A percentile compares a stretch with the other conserved stretches of the same genome.
phyloP scores from a whole-genome alignment of 2,888 invertebrate species.

The Pyralis farinalis region DNA sequence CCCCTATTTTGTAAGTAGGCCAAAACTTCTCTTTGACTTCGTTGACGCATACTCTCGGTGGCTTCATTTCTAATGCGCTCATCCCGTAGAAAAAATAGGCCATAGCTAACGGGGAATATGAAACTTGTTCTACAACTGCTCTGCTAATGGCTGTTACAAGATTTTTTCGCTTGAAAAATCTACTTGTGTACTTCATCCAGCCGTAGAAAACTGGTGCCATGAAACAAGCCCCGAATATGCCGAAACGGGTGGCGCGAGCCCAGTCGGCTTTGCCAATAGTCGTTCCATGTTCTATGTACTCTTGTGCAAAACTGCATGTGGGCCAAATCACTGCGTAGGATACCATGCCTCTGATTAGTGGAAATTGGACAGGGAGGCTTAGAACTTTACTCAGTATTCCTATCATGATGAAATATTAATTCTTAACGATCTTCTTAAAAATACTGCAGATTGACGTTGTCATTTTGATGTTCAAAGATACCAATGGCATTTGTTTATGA shows the following conservation, averaged over 20 bases:
- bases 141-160: constrained; percentile 52
- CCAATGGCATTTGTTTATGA: too few species aligned
- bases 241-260: constrained; percentile 84
- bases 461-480: too few species aligned
- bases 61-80: constrained; percentile 85
- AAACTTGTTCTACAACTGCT: constrained; percentile 83
- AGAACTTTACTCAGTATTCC: constrained; percentile 66
- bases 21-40: constrained; percentile 87
- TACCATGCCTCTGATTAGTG: constrained; percentile 82
- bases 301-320: constrained; percentile 84
- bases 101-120: constrained; percentile 87
- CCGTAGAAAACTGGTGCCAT: constrained; percentile 89
- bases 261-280: constrained; percentile 62
- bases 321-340: constrained; percentile 88
- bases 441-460: not conserved
- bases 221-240: constrained; percentile 86
- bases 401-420: constrained; percentile 31
- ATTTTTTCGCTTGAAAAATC: constrained; percentile 45
- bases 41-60: constrained; percentile 78
- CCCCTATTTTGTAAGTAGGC: constrained; percentile 86
- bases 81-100: constrained; percentile 89
- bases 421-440: not conserved
- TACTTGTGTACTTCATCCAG: constrained; percentile 83
- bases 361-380: constrained; percentile 63
- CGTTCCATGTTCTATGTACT: constrained; percentile 61